Evolutionary conservation across 2,888 invertebrate genomes (phyloP).

Genomic region (Erynnis tages): DNA sequence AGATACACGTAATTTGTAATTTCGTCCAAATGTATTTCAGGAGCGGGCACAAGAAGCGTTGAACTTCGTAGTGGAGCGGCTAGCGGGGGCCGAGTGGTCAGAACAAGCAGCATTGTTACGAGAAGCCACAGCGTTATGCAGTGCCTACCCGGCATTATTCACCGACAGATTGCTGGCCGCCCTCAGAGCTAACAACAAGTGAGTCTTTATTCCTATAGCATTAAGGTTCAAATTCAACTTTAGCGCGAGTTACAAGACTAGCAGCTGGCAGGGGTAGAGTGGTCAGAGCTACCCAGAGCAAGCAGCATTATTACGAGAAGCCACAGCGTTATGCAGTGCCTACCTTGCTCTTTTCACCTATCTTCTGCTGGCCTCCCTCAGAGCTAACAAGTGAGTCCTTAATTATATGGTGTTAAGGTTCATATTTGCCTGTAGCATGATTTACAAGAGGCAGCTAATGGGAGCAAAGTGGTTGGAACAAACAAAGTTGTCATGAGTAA

Average conservation of each 20-base stretch:
- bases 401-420: background rate
- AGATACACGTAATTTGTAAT: too few species aligned
- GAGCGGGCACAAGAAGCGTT: constrained; percentile 90
- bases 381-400: constrained; percentile 77
- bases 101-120: constrained; percentile 88
- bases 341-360: constrained; percentile 91
- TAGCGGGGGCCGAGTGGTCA: constrained; percentile 86
- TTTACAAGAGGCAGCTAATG: too few species aligned
- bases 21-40: too few species aligned
- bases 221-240: too few species aligned
- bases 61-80: constrained; percentile 89
- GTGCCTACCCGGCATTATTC: constrained; percentile 90
- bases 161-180: constrained; percentile 89
- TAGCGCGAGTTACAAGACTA: too few species aligned
- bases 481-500: constrained; percentile 88
- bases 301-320: constrained; percentile 88
- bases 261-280: constrained; percentile 66
- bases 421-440: too few species aligned
- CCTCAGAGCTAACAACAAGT: constrained; percentile 84
- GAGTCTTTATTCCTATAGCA: background rate
- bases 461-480: constrained; percentile 86
- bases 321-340: constrained; percentile 89
- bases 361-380: constrained; percentile 87
- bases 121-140: constrained; percentile 90
- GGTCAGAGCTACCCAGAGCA: constrained; percentile 87